Evolutionary conservation across 2,113 vertebrate genomes (phyloP).

Genomic region (Cavia aperea): DNA sequence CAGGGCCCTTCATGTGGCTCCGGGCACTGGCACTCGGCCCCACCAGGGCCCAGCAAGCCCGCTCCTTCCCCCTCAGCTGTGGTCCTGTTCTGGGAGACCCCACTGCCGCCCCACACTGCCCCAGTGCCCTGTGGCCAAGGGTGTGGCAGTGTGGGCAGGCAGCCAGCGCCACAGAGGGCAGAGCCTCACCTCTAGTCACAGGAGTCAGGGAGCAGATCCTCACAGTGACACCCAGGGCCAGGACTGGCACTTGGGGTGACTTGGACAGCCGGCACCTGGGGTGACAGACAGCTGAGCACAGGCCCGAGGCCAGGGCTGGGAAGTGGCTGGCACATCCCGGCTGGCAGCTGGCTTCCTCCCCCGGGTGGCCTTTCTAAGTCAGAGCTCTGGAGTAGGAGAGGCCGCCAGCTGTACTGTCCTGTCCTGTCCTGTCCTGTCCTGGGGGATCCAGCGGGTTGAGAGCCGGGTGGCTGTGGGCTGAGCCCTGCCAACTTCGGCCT

Average conservation of each 20-base stretch:
- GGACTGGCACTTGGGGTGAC: neutral
- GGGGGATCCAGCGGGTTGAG: neutral
- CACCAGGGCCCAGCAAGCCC: neutral
- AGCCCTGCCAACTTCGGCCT: neutral
- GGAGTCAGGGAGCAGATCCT: neutral
- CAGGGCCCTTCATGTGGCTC: neutral
- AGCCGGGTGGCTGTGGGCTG: neutral
- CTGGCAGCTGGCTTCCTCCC: neutral
- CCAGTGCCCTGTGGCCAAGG: neutral
- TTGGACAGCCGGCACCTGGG: neutral
- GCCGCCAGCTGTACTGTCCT: neutral
- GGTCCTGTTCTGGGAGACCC: too few species aligned
- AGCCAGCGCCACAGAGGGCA: neutral
- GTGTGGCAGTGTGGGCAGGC: neutral
- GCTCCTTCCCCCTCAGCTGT: neutral
- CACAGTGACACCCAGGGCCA: neutral
- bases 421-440: too few species aligned
- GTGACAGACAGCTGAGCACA: too few species aligned
- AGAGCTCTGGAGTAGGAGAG: neutral
- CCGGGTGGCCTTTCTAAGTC: neutral
- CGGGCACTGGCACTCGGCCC: neutral
- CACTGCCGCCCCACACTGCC: neutral
- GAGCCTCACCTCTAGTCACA: neutral
- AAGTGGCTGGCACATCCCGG: neutral
- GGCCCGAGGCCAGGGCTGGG: neutral